Percentiles rank a stretch among this genome's conserved stretches.
Conservation (phyloP, 2,797 vertebrate genomes). For the Sparus aurata region DNA sequence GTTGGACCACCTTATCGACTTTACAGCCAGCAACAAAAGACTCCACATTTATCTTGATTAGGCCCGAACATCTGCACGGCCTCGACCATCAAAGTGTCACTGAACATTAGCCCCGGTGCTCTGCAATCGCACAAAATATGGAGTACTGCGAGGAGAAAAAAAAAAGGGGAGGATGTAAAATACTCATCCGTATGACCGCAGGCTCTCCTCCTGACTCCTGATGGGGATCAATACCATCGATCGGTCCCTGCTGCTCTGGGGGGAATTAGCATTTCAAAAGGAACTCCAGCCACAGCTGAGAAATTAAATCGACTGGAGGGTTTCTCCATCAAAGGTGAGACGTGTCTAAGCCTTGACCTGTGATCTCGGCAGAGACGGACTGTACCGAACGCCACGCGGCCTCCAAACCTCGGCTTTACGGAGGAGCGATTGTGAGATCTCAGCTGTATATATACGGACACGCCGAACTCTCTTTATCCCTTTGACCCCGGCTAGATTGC, state of each 20-base stretch:
- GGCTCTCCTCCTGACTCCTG: slow-evolving; percentile 41
- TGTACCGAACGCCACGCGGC: not conserved
- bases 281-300: slow-evolving; percentile 20
- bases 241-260: slow-evolving; percentile 24
- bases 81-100: slow-evolving; percentile 33
- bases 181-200: slow-evolving; percentile 17
- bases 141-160: not conserved
- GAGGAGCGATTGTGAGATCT: slow-evolving; percentile 30
- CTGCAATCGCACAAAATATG: not conserved
- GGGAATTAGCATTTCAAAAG: slow-evolving; percentile 65
- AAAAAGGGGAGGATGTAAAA: not conserved
- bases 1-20: slow-evolving; percentile 53
- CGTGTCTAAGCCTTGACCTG: slow-evolving; percentile 34
- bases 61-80: slow-evolving; percentile 46
- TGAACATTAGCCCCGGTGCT: slow-evolving; percentile 6
- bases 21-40: slow-evolving; percentile 23
- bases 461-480: slow-evolving; percentile 34
- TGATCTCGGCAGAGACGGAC: slow-evolving; percentile 28
- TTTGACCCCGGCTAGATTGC: slow-evolving; percentile 69
- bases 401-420: slow-evolving; percentile 30
- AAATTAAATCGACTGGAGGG: slow-evolving; percentile 22
- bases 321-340: slow-evolving; percentile 51
- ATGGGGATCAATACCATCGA: slow-evolving; percentile 66
- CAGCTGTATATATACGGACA: slow-evolving; percentile 19
- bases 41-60: slow-evolving; percentile 68